Conservation (phyloP, 1,140 invertebrate species). For the Drosophila pectinifera region DNA sequence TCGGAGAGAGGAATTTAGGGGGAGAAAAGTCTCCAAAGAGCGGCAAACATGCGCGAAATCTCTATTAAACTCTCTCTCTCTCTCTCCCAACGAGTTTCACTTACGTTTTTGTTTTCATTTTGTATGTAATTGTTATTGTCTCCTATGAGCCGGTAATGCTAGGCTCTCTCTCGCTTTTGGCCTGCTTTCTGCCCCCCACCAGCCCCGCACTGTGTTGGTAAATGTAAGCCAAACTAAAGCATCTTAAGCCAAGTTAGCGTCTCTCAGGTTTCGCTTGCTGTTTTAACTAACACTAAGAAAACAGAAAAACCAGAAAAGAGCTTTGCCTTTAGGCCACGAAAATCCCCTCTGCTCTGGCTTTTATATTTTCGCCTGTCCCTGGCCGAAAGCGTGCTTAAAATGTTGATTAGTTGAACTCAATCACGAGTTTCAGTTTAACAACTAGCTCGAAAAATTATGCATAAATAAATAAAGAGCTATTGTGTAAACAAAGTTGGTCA, state of each 20-base stretch:
- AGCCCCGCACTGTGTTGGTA: not conserved
- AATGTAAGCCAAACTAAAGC: slow-evolving; percentile 71
- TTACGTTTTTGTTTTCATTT: slow-evolving; percentile 63
- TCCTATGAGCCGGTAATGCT: slow-evolving; percentile 61
- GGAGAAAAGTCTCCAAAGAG: slow-evolving; percentile 37
- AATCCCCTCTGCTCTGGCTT: not conserved
- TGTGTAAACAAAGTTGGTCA: slow-evolving; percentile 28
- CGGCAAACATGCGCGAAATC: slow-evolving; percentile 16
- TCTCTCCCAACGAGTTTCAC: not conserved
- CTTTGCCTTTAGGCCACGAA: not conserved
- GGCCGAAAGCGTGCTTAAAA: slow-evolving; percentile 62
- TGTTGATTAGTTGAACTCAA: slow-evolving; percentile 52
- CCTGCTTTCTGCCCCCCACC: not conserved
- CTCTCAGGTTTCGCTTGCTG: slow-evolving; percentile 30
- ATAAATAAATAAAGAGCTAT: slow-evolving; percentile 49
- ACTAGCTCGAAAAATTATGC: slow-evolving; percentile 50
- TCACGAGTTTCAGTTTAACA: slow-evolving; percentile 76
- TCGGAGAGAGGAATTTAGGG: not conserved
- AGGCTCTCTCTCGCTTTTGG: not conserved
- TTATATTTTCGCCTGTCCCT: not conserved
- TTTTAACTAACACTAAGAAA: slow-evolving; percentile 47
- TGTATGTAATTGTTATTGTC: slow-evolving; percentile 71
- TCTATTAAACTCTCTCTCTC: slow-evolving; percentile 1
- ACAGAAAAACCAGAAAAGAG: slow-evolving; percentile 17
- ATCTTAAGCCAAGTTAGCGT: slow-evolving; percentile 63